phyloP scores from a whole-genome alignment of 2,797 vertebrate genomes.

The Sebastes elongatus region DNA sequence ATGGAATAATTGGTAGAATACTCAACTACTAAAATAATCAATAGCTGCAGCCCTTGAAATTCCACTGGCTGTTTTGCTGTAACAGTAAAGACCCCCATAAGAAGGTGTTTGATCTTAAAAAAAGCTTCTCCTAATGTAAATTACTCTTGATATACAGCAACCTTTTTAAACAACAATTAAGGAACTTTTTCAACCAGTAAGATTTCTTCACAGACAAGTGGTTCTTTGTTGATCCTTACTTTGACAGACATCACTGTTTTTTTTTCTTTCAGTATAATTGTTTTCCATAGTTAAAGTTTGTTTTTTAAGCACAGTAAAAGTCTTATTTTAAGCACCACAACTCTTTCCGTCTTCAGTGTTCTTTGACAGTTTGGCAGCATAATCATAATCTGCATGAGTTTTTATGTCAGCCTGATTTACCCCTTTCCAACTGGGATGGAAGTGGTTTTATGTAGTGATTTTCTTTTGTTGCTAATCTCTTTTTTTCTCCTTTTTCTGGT shows the following conservation, averaged over 20 bases:
- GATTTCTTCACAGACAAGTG: neutral
- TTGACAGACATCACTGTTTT: neutral
- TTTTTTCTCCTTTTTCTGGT: neutral
- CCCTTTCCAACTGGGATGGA: neutral
- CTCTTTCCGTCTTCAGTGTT: neutral
- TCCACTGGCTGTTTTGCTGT: neutral
- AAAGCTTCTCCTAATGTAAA: neutral
- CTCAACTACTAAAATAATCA: neutral
- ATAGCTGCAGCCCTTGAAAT: neutral
- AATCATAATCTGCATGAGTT: constrained; percentile 23
- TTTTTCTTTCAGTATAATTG: neutral
- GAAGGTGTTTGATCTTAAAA: neutral
- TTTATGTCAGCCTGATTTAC: constrained; percentile 17
- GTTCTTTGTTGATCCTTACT: neutral
- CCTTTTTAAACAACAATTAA: neutral
- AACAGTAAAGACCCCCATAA: neutral
- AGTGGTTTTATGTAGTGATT: neutral
- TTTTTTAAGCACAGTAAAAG: neutral
- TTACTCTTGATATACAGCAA: neutral
- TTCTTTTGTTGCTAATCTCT: neutral
- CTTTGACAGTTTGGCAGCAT: constrained; percentile 34
- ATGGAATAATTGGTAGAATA: neutral
- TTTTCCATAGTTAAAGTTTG: neutral
- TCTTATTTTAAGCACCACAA: neutral
- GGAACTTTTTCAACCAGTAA: neutral